Evolutionary conservation across 92 coral and sea anemone species (phyloP).

Genomic region (Palythoa grandis): DNA sequence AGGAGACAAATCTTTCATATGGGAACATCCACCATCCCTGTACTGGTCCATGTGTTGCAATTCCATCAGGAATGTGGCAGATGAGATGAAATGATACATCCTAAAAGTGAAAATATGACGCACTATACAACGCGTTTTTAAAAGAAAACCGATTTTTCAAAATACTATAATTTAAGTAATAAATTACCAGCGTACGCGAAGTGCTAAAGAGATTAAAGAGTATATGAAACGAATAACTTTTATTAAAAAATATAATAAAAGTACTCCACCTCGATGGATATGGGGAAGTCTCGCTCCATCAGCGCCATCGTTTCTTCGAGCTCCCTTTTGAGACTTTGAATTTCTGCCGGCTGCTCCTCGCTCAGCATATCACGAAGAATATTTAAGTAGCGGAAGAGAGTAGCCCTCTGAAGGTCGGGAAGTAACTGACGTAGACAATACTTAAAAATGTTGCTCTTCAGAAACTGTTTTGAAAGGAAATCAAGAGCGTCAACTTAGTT

Average conservation of each 20-base stretch:
- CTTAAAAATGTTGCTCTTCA: constrained; percentile 46
- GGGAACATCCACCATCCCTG: constrained; percentile 23
- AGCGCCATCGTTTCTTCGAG: not conserved
- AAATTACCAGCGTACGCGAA: not conserved
- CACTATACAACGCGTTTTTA: not conserved
- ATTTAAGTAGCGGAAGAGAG: constrained; percentile 31
- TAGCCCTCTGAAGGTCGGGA: constrained; percentile 31
- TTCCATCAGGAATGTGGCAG: not conserved
- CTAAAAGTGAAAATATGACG: not conserved
- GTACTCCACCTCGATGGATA: not conserved
- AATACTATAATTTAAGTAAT: not conserved
- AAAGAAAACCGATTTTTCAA: not conserved
- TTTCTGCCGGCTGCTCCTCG: constrained; percentile 4
- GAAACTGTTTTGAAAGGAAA: constrained; percentile 15
- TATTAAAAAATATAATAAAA: not conserved
- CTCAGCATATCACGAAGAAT: not conserved
- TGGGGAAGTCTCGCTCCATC: constrained; percentile 3
- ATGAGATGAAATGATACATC: not conserved
- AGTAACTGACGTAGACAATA: constrained; percentile 22
- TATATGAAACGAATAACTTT: not conserved
- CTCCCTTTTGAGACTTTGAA: not conserved
- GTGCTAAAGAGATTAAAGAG: not conserved
- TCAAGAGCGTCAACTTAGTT: not conserved
- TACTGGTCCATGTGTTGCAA: not conserved
- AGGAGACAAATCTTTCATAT: not conserved